A percentile compares a stretch with the other conserved stretches of the same genome.
Evolutionary conservation across 2,113 vertebrate species (phyloP).

Genomic region (Ibidorhyncha struthersii): DNA sequence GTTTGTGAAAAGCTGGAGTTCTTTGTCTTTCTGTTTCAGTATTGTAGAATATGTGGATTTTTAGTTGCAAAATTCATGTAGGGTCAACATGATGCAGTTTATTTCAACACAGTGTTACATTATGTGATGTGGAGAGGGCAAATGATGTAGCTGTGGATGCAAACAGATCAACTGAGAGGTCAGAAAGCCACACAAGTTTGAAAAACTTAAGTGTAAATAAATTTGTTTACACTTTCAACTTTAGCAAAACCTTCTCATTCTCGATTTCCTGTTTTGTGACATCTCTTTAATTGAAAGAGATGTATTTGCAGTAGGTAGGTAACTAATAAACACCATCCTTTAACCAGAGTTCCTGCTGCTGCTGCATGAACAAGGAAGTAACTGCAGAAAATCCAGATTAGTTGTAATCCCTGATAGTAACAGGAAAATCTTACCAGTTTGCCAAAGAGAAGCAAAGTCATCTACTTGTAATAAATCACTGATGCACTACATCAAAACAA

Average conservation of each 20-base stretch:
- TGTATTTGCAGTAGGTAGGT: neutral
- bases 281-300: neutral
- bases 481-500: neutral
- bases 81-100: neutral
- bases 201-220: neutral
- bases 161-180: neutral
- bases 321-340: neutral
- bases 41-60: neutral
- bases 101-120: neutral
- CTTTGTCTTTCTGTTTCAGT: neutral
- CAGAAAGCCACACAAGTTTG: neutral
- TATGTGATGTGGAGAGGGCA: neutral
- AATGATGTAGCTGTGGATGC: neutral
- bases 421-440: neutral
- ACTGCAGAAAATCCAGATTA: neutral
- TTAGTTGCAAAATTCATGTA: neutral
- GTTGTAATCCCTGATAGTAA: neutral
- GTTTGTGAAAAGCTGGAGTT: neutral
- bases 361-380: conserved; percentile 21
- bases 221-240: neutral
- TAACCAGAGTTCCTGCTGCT: neutral
- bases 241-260: neutral
- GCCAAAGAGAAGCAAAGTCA: neutral
- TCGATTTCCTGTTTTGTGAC: neutral
- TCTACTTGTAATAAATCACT: neutral